phyloP scores from a whole-genome alignment of 2,113 vertebrate genomes.

The Phainopepla nitens region DNA sequence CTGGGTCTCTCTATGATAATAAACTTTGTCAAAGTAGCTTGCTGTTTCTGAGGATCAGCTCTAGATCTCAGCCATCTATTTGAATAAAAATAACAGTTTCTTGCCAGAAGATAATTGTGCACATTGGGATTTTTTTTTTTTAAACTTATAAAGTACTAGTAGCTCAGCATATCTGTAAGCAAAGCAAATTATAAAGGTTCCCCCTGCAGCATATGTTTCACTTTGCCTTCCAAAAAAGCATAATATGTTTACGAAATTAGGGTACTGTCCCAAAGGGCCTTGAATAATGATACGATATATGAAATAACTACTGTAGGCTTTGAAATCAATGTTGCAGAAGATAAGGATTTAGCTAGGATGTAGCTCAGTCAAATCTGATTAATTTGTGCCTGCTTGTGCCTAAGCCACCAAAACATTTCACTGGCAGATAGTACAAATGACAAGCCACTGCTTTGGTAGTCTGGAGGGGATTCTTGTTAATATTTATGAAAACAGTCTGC shows the following conservation, averaged over 20 bases:
- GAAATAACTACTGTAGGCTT: slow-evolving; percentile 13
- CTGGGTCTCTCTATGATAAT: background rate
- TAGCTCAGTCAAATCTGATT: slow-evolving; percentile 38
- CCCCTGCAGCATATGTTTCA: background rate
- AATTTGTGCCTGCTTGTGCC: slow-evolving; percentile 26
- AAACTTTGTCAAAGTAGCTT: background rate
- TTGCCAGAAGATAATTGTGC: background rate
- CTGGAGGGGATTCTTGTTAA: slow-evolving; percentile 31
- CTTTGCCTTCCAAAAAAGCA: slow-evolving; percentile 3
- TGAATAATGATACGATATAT: slow-evolving; percentile 3
- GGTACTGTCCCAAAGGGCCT: background rate
- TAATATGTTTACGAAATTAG: slow-evolving; percentile 31
- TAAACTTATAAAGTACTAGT: background rate
- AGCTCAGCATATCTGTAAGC: slow-evolving; percentile 3
- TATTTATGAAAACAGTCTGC: slow-evolving; percentile 33
- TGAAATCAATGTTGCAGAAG: slow-evolving; percentile 37
- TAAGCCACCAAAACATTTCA: slow-evolving; percentile 25
- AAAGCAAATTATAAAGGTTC: slow-evolving; percentile 41
- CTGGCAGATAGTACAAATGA: background rate
- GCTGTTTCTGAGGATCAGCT: background rate
- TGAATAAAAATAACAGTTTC: background rate
- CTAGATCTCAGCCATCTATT: background rate
- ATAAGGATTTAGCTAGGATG: slow-evolving; percentile 1
- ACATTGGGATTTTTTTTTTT: background rate
- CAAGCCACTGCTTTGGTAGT: background rate